phyloP scores from a whole-genome alignment of 2,113 vertebrate species.

The Tyrannus savana region DNA sequence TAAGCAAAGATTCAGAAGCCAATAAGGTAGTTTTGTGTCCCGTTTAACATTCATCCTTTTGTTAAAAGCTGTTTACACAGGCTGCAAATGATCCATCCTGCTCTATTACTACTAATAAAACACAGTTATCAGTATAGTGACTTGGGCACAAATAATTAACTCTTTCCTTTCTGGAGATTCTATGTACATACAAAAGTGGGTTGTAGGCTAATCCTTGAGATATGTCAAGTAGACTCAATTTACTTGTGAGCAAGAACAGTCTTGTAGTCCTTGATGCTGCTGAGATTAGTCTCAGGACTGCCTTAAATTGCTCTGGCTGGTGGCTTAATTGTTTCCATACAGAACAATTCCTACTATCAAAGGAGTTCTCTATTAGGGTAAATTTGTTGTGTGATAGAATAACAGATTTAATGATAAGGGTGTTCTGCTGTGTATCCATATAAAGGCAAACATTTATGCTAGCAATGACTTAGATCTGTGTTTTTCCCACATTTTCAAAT shows the following conservation, averaged over 20 bases:
- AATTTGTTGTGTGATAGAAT: constrained; percentile 30
- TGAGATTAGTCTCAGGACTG: constrained; percentile 6
- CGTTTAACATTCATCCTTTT: not conserved
- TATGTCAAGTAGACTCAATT: not conserved
- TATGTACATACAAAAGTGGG: not conserved
- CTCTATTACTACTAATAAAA: not conserved
- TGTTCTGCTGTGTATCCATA: not conserved
- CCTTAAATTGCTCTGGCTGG: constrained; percentile 29
- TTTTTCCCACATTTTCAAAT: not conserved
- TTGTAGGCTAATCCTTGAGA: not conserved
- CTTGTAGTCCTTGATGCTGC: not conserved
- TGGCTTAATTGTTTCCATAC: constrained; percentile 50
- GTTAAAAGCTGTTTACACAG: not conserved
- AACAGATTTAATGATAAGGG: constrained; percentile 35
- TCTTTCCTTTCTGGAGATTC: not conserved
- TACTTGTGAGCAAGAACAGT: not conserved
- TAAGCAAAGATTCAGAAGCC: not conserved
- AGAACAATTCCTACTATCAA: constrained; percentile 31
- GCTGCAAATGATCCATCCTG: not conserved
- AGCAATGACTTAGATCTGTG: not conserved
- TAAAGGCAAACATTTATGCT: constrained; percentile 26
- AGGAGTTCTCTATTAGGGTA: constrained; percentile 18
- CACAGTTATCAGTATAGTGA: not conserved
- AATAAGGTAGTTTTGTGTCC: not conserved
- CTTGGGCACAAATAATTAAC: not conserved